These are phyloP conservation scores for Chelidonichthys spinosus DNA, from an alignment of 2,797 vertebrate species.

Conservation along the genomic window DNA sequence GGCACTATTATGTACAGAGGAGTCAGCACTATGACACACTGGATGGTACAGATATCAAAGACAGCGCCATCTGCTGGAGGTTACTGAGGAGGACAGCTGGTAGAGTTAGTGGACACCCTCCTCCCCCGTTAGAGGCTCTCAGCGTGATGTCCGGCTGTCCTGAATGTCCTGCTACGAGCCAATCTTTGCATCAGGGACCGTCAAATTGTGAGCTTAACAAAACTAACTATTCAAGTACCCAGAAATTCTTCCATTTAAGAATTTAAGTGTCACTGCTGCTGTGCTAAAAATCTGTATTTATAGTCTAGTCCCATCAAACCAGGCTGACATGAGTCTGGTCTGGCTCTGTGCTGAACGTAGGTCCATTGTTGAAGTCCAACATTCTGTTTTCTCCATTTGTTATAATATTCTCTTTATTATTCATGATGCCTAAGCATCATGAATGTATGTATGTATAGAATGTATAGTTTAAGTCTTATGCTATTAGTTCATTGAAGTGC, in stretches of 20 bases:
- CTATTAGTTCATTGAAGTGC: conserved; percentile 27
- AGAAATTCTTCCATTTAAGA: conserved; percentile 10
- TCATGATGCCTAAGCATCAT: conserved; percentile 41
- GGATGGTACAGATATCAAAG: conserved; percentile 56
- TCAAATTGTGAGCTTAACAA: conserved; percentile 27
- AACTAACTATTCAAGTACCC: conserved; percentile 2
- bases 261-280: conserved; percentile 19
- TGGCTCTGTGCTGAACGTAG: conserved; percentile 45
- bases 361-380: conserved; percentile 45
- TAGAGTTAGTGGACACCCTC: conserved; percentile 26
- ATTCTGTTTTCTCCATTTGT: conserved; percentile 17
- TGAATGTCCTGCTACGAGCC: conserved; percentile 28
- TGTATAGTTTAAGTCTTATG: conserved; percentile 34
- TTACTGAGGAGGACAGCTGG: conserved; percentile 40
- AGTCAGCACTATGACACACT: conserved; percentile 71
- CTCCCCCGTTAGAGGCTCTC: conserved; percentile 14
- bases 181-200: conserved; percentile 2
- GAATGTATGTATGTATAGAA: not conserved
- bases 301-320: conserved; percentile 27
- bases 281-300: conserved; percentile 28
- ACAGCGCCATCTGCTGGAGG: conserved; percentile 46
- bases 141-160: conserved; percentile 18
- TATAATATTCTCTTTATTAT: conserved; percentile 29
- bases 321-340: conserved; percentile 25
- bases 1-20: conserved; percentile 81